Percentiles rank a stretch among this genome's conserved stretches.
Conservation (phyloP, 2,888 invertebrate genomes). For the Epirrhoe tristata region DNA sequence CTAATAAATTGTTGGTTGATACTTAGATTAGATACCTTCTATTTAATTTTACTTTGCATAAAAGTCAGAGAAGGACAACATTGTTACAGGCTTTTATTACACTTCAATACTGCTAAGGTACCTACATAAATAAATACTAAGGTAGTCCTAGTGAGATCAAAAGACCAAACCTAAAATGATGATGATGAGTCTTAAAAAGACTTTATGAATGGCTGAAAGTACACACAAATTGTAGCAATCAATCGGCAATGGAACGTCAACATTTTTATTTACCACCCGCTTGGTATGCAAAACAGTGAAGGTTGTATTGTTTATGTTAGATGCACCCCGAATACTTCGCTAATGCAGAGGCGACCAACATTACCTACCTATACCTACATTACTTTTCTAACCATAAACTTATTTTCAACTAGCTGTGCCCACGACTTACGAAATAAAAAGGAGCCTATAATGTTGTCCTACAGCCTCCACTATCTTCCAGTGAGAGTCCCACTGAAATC, state of each 20-base stretch:
- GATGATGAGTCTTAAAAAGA: no score
- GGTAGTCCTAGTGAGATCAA: no score
- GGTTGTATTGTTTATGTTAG: constrained; percentile 72
- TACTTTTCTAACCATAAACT: no score
- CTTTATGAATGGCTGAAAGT: neutral
- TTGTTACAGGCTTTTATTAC: constrained; percentile 1
- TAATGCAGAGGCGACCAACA: constrained; percentile 42
- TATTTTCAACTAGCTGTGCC: no score
- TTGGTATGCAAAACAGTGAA: constrained; percentile 64
- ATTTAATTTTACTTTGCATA: neutral
- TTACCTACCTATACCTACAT: constrained; percentile 4
- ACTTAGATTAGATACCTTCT: neutral
- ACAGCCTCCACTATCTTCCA: no score
- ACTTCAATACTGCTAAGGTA: no score
- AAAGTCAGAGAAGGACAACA: constrained; percentile 23
- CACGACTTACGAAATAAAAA: no score
- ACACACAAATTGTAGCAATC: constrained; percentile 10
- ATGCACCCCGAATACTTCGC: constrained; percentile 72
- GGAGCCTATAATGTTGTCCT: no score
- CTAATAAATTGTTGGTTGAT: neutral
- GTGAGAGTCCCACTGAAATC: no score
- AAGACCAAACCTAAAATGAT: no score
- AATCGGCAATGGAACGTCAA: constrained; percentile 48
- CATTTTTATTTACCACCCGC: constrained; percentile 50
- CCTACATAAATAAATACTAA: no score